Evolutionary conservation across 1,140 invertebrate species (phyloP), one percentile per base, ranked within the genome.

Genomic region (Pachyrhynchus sulphureomaculatus): DNA sequence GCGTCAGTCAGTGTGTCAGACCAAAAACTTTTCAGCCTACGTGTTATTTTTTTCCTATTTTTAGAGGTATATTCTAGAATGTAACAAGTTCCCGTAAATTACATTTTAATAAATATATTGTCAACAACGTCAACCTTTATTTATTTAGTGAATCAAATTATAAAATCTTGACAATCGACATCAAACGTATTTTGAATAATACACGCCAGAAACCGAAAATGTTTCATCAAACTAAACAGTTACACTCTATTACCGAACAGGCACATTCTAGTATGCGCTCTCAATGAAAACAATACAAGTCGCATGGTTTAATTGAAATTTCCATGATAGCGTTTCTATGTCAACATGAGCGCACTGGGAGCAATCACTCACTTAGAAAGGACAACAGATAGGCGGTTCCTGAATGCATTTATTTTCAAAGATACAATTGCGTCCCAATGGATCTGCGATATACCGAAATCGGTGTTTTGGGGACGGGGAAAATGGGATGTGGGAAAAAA

Each of bases 281-380:
- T 51, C 41, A 59, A 59, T 47, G 56, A 59, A 59, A 59, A 59
- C 56, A 59, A 59, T 59, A 59, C 56, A 41, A 44, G 56, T 32
- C 44, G 44, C 56, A 60, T 63, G 60, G 62, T 44, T 56, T 65
- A 68, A 70, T 70, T 70, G 67, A 70, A 70, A 70, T 68, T 65
- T 67, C 64, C 68, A 65, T 70, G 68, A 70, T 70, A 66, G 67
- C 64, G 60, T 70, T 70, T 60, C 67, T 70, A 64, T 68, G 67
- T 70, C 66, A 70, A 70, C 69, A 68, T 51, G 34, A 60, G 49
- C 64, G 62, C 67, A 66, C 48, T 9, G 68, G 68, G 68, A 68
- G 59, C 63, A 53, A 70, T 70, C 68, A 57, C 53, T 70, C 68
- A 70, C 68, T 70, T 70, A 70, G 48, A 33, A 41, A 29, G 48